These are phyloP conservation scores for Calephelis perditalis DNA, from an alignment of 2,888 invertebrate genomes.

Conservation along the genomic window DNA sequence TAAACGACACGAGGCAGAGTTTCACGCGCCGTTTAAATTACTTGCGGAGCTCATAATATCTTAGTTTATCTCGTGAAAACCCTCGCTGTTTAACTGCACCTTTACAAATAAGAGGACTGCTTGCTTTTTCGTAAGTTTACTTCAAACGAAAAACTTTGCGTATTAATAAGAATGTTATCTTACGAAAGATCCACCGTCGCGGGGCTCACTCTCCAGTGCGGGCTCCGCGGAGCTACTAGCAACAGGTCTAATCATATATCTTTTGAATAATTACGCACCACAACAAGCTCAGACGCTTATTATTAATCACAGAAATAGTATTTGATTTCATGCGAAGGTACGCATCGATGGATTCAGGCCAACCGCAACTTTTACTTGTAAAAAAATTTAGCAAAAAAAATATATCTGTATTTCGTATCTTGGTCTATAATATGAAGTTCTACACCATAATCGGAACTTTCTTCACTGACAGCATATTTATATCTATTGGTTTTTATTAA, in stretches of 20 bases:
- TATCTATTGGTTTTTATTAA: no score
- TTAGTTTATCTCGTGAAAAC: no score
- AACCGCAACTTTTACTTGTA: no score
- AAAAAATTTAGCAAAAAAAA: no score
- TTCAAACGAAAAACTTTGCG: neutral
- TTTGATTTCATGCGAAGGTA: neutral
- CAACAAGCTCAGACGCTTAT: constrained; percentile 20
- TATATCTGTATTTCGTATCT: no score
- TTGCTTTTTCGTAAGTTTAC: neutral
- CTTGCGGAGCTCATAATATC: no score
- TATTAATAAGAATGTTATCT: constrained; percentile 13
- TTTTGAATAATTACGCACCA: constrained; percentile 25
- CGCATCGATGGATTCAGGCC: neutral
- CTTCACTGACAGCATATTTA: no score
- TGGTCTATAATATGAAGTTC: no score
- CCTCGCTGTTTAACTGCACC: neutral
- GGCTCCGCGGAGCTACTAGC: constrained; percentile 81
- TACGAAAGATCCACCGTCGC: constrained; percentile 65
- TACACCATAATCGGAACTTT: no score
- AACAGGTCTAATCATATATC: constrained; percentile 77
- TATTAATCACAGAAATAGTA: constrained; percentile 4
- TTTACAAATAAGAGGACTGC: neutral
- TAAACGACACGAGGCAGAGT: no score
- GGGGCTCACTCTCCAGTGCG: constrained; percentile 79
- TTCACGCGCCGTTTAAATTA: no score